These are phyloP conservation scores for Noctua janthe DNA, from an alignment of 2,888 invertebrate species.

Conservation along the genomic window DNA sequence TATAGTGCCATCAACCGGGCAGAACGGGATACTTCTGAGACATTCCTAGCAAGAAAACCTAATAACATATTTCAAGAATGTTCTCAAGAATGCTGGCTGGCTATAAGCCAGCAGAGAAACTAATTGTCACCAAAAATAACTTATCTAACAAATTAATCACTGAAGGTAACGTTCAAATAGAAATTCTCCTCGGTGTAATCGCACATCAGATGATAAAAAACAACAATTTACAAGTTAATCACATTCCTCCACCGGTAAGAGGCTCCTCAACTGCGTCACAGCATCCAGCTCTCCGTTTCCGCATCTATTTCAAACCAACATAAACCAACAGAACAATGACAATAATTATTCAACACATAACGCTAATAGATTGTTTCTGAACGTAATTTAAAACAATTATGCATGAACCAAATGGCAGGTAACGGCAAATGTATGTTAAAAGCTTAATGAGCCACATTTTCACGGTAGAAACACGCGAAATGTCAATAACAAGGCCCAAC, in stretches of 20 bases:
- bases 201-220: neutral
- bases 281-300: neutral
- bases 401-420: conserved; percentile 27
- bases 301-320: conserved; percentile 8
- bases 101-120: neutral
- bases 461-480: conserved; percentile 53
- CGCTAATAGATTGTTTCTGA: conserved; percentile 39
- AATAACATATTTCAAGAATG: neutral
- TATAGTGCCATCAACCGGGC: neutral
- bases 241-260: neutral
- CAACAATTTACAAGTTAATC: neutral
- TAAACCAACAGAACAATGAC: conserved; percentile 20
- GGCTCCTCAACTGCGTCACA: neutral
- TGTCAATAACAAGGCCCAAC: conserved; percentile 47
- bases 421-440: conserved; percentile 39
- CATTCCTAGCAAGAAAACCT: neutral
- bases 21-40: neutral
- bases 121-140: neutral
- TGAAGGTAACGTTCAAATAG: neutral
- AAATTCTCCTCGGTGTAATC: neutral
- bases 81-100: no score
- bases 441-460: conserved; percentile 52
- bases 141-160: neutral
- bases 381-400: conserved; percentile 55
- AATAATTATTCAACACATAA: conserved; percentile 40